A percentile compares a stretch with the other conserved stretches of the same genome.
These are phyloP conservation scores for Triplophysa siluroides DNA, from an alignment of 2,113 vertebrate species.

Conservation along the genomic window DNA sequence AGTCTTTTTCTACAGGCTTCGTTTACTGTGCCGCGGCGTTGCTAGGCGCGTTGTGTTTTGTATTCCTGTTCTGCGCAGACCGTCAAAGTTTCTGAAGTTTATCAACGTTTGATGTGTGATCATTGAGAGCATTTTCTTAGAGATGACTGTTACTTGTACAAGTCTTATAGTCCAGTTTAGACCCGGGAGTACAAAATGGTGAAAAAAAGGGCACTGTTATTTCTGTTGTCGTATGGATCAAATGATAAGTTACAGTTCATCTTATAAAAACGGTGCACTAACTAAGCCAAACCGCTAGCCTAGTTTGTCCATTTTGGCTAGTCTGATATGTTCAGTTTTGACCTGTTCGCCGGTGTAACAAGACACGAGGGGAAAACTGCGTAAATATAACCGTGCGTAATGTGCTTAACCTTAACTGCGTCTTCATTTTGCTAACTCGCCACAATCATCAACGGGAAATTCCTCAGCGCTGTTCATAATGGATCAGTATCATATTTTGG, in stretches of 20 bases:
- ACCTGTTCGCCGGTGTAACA: not conserved
- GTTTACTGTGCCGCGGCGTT: conserved; percentile 37
- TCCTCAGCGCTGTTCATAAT: conserved; percentile 62
- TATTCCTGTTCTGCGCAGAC: not conserved
- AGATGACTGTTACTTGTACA: not conserved
- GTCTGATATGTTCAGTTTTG: not conserved
- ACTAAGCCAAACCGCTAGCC: not conserved
- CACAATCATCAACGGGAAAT: not conserved
- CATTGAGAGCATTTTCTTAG: not conserved
- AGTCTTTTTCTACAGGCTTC: conserved; percentile 23
- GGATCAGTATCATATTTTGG: conserved; percentile 87
- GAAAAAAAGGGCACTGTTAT: not conserved
- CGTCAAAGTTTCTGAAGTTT: conserved; percentile 41
- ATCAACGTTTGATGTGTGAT: not conserved
- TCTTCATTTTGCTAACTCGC: not conserved
- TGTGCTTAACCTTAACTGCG: not conserved
- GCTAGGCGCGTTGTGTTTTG: conserved; percentile 58
- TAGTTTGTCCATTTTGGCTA: not conserved
- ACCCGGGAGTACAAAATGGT: not conserved
- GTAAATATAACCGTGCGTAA: not conserved
- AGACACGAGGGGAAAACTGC: not conserved
- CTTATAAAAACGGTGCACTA: not conserved
- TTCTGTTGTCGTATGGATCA: not conserved
- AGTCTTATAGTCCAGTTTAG: not conserved
- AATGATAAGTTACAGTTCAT: not conserved